Conservation (phyloP, 92 coral and sea anemone genomes). For the Phenganax stokvisi region DNA sequence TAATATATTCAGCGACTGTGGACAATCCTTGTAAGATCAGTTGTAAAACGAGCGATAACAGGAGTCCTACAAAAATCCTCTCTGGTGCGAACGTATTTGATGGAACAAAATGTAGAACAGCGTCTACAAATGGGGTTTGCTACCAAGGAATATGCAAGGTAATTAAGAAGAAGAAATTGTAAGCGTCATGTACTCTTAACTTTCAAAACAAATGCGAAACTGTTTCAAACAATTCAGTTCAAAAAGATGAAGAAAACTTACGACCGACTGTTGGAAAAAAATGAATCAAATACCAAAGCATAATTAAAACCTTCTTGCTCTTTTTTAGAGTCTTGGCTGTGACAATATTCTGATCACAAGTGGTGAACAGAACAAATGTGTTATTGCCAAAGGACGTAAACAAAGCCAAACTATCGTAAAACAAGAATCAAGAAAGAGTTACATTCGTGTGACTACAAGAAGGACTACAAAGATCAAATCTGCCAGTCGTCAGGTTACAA, state of each 20-base stretch:
- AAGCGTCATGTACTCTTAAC: too few relatives aligned
- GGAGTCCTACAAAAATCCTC: background rate
- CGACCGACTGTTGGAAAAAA: too few relatives aligned
- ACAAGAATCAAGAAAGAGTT: background rate
- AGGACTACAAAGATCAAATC: background rate
- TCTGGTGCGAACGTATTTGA: background rate
- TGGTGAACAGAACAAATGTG: background rate
- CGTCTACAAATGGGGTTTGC: constrained; percentile 8
- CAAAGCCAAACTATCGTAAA: background rate
- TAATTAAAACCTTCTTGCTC: background rate
- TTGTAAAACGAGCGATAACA: constrained; percentile 20
- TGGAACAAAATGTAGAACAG: background rate
- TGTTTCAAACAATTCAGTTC: too few relatives aligned
- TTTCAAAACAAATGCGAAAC: too few relatives aligned
- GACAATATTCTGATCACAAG: background rate
- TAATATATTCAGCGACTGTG: background rate
- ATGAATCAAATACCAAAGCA: background rate
- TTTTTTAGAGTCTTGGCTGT: constrained; percentile 27
- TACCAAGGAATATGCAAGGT: constrained; percentile 27
- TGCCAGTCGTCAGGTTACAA: background rate
- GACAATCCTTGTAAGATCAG: constrained; percentile 7
- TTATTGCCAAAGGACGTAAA: background rate
- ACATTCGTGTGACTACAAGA: background rate
- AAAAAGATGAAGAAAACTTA: too few relatives aligned
- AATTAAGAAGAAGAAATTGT: background rate